Evolutionary conservation across 1,140 invertebrate genomes (phyloP), one percentile per base, ranked within the genome.

Genomic region (Drosophila sp.): DNA sequence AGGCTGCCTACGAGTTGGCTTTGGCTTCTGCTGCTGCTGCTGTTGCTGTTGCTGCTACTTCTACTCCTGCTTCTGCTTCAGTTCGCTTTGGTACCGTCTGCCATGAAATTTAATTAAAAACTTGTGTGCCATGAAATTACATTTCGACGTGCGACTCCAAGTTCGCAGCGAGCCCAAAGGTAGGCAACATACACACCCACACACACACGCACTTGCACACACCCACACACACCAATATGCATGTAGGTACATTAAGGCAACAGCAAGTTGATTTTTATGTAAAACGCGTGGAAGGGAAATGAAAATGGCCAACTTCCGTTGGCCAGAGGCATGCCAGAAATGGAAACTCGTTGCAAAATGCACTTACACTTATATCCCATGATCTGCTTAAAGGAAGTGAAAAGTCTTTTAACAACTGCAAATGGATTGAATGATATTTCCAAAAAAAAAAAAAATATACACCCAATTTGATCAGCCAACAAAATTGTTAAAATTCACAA

Each of bases 21-120:
- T 32, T 17, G 38, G 58, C 58, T 35, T 10, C 57, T 72, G 63
- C 62, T 40, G 8, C 44, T 66, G 57, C 7, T 41, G 38, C 57
- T 40, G 47, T 33, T 44, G 41, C 68, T 60, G 27, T 44, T 66
- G 7, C 54, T 50, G 10, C 35, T 65, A n/a, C 64, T 44, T 3
- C 25, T 61, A 32, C 35, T 61, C 25, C 62, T 67, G 40, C 47
- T 40, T 63, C 60, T 62, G 66, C 62, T 76, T 40, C 44, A 50
- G 44, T 27, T 50, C 44, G 44, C 62, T 80, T 69, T 65, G 62
- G 70, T 70, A 72, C 60, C 74, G 74, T 86, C 76, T 86, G 76
- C 83, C 83, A 86, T 90, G 80, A 90, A 85, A 90, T 90, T 90
- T 90, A 90, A 90, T 90, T 90, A 90, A 90, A 89, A 90, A 90